Percentiles rank a stretch among this genome's conserved stretches.
phyloP scores from a whole-genome alignment of 2,113 vertebrate species.

The Scopus umbretta region DNA sequence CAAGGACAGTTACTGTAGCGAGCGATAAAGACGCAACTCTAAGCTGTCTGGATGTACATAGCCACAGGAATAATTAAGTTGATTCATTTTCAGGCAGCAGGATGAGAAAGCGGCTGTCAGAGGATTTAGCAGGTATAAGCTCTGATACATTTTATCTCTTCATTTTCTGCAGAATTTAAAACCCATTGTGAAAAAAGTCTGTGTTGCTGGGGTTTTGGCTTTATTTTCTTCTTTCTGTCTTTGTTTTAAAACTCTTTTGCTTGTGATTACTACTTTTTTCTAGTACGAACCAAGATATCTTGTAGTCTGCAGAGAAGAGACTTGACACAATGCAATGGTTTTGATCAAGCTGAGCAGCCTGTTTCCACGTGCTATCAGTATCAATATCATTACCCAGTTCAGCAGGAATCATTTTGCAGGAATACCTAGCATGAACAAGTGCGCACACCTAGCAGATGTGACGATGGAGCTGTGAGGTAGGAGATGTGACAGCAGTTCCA shows the following conservation, averaged over 20 bases:
- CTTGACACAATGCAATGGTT: neutral
- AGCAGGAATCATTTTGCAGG: neutral
- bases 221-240: neutral
- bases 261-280: neutral
- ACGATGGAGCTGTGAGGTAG: neutral
- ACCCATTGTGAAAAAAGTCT: neutral
- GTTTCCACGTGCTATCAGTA: neutral
- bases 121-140: constrained; percentile 23
- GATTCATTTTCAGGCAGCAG: constrained; percentile 37
- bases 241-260: neutral
- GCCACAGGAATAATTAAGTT: constrained; percentile 38
- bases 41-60: neutral
- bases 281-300: neutral
- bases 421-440: neutral
- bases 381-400: neutral
- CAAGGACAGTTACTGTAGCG: neutral
- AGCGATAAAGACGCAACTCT: neutral
- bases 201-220: neutral
- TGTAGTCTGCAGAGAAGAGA: neutral
- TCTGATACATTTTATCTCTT: neutral
- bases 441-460: neutral
- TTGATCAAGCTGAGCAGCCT: neutral
- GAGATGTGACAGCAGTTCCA: neutral
- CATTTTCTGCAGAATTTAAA: constrained; percentile 18
- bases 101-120: constrained; percentile 8